Conservation (phyloP, 2,113 vertebrate species). For the Ahaetulla prasina region DNA sequence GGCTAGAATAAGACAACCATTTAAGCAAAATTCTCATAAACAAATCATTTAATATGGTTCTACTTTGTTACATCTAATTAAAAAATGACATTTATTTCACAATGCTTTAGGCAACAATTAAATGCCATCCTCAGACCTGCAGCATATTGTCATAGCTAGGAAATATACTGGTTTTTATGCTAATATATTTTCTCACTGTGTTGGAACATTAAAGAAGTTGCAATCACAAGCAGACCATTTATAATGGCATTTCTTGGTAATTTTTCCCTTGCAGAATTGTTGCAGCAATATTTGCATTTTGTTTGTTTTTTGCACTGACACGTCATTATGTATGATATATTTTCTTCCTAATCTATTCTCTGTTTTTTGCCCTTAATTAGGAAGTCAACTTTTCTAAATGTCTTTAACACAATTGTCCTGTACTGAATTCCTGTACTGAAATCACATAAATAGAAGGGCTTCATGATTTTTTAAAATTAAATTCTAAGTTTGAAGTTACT, state of each 20-base stretch:
- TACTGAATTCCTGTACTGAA: neutral
- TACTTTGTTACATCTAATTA: conserved; percentile 8
- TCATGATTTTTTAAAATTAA: neutral
- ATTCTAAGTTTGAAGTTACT: neutral
- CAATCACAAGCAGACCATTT: neutral
- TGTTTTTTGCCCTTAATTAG: neutral
- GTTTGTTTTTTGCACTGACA: neutral
- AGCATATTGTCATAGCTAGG: neutral
- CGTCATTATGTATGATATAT: neutral
- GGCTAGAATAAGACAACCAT: neutral
- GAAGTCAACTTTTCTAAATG: neutral
- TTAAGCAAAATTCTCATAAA: neutral
- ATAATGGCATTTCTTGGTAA: neutral
- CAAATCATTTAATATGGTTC: neutral
- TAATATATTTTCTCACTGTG: neutral
- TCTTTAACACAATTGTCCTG: neutral
- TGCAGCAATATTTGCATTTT: neutral
- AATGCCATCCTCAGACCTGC: neutral
- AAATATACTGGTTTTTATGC: neutral
- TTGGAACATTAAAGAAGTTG: neutral
- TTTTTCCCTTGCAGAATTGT: neutral
- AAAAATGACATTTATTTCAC: conserved; percentile 13
- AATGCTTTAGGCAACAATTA: conserved; percentile 17
- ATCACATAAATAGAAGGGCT: neutral
- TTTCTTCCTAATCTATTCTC: neutral